Evolutionary conservation across 2,797 vertebrate genomes (phyloP), one percentile per base, ranked within the genome.

Genomic region (Hydrolagus colliei): DNA sequence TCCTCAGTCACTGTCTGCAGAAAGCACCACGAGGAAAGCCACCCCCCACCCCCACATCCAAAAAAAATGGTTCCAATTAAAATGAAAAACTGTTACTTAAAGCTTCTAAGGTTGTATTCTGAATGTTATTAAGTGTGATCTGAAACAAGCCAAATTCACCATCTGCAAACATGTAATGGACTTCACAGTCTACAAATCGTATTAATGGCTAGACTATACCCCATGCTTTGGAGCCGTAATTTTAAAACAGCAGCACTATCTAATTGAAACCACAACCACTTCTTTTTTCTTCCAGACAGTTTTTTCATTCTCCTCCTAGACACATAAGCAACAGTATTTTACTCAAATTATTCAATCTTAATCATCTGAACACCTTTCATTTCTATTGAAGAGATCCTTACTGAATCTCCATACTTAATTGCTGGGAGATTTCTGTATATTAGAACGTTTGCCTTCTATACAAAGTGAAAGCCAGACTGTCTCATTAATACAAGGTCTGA

Each of bases 401-500:
- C 7, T 82, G 6, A 68, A 68, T 80, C 9, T 80, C 65, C 67
- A 82, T 82, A 82, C 9, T 82, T 68, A 22, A 67, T 8, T 41
- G 18, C 27, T 84, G 65, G 32, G 67, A 20, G 32, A 11, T 41
- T 11, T 71, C 52, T 71, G 59, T 20, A n/a, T 12, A 68, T 84
- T 6, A 67, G 32, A 41, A 71, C 12, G 35, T 78, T 68, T 27
- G 65, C 8, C 32, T 71, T 84, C 35, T 32, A 68, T 35, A 82
- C 63, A 84, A 84, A 52, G 88, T 88, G 90, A 90, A 92, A 93
- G 90, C 91, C 91, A 89, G 88, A 90, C 89, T 91, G 91, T 86
- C 87, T 87, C 87, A 93, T 91, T 92, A 91, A 90, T 92, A 90
- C 93, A 52, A 90, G 91, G 89, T 86, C 88, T 88, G 87, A 93